phyloP scores from a whole-genome alignment of 64 coral and sea anemone genomes.

The Pocillopora damicornis region DNA sequence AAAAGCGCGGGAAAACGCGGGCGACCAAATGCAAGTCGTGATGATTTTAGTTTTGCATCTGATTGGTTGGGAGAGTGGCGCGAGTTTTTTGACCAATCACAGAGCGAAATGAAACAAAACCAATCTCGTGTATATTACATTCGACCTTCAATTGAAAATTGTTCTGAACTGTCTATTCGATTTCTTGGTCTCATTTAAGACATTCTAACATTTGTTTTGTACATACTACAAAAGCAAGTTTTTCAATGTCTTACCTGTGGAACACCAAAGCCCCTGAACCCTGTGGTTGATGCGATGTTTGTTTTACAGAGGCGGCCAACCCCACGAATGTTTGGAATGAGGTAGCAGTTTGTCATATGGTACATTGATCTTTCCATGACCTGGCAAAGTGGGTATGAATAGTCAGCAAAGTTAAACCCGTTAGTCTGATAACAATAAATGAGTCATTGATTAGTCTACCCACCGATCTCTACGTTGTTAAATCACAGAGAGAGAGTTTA shows the following conservation, averaged over 20 bases:
- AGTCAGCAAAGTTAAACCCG: too few species aligned
- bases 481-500: too few species aligned
- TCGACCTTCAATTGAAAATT: background rate
- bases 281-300: conserved; percentile 70
- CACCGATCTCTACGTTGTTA: background rate
- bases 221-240: background rate
- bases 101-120: too few species aligned
- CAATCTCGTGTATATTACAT: too few species aligned
- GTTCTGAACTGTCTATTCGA: background rate
- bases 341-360: conserved; percentile 66
- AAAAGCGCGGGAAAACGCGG: too few species aligned
- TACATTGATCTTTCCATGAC: conserved; percentile 61
- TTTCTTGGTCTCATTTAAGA: background rate
- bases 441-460: background rate
- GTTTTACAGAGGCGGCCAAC: conserved; percentile 67
- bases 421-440: background rate
- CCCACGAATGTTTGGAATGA: conserved; percentile 66
- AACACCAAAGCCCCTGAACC: conserved; percentile 86
- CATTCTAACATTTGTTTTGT: background rate
- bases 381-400: background rate
- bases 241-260: conserved; percentile 41
- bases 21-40: too few species aligned
- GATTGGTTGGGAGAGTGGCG: too few species aligned
- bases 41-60: too few species aligned
- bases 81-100: too few species aligned